Evolutionary conservation across 1,140 invertebrate species (phyloP), one percentile per base, ranked within the genome.

Genomic region (Drosophila mayri): DNA sequence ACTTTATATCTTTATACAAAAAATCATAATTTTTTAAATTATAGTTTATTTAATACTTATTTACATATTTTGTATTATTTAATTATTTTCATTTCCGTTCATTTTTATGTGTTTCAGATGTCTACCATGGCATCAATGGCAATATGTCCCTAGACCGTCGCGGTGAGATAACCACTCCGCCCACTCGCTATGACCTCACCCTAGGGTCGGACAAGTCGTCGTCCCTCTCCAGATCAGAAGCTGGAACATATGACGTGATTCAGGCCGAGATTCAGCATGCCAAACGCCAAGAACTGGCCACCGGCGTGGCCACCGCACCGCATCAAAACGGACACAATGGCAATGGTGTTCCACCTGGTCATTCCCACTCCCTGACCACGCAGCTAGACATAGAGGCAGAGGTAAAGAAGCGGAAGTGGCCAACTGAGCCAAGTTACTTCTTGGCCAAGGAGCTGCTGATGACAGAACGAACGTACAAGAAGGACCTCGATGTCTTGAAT

Each of bases 391-490:
- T 81, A 9, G 91, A 92, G 52, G 73, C 75, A 1, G 91, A 92
- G 60, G 73, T 91, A 8, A 92, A 92, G 55, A 91, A 91, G 57
- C 81, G 91, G 93, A 94, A 95, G 74, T 95, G 95, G 92, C 95
- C 96, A 16, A 95, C 95, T 3, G 98, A 99, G 84, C 95, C 96
- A 90, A 96, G 96, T 16, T 99, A 98, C 93, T 99, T 97, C 91
- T 96, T 99, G 79, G 96, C 97, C 43, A 99, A 99, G 93, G 98
- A 99, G 93, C 93, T 99, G 57, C 94, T 99, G 8, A 98, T 98
- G 97, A 99, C 98, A 2, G 98, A 99, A 92, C 93, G 98, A 71
- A 99, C 98, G 0, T 99, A 98, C 93, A 98, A 98, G 87, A 97
- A 98, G 83, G 98, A 99, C 92, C 93, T 99, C 72, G 97, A 99